Percentiles rank a stretch among this genome's conserved stretches.
phyloP scores from a whole-genome alignment of 2,113 vertebrate species.

The Bothrops jararaca region DNA sequence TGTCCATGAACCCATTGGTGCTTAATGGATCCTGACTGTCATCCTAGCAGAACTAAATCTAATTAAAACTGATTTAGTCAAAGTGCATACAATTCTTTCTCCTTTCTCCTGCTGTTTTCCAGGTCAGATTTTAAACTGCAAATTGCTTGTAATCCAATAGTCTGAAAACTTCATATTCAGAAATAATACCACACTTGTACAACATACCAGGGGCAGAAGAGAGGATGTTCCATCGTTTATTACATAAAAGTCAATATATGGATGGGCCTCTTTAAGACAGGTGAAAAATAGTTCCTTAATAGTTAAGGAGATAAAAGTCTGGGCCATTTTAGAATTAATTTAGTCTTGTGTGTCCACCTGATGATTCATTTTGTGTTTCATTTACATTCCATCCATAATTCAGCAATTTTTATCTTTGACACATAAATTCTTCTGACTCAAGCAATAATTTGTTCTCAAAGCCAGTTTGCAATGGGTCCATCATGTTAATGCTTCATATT shows the following conservation, averaged over 20 bases:
- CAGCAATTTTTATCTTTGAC: neutral
- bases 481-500: constrained; percentile 1
- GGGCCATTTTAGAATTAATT: constrained; percentile 8
- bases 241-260: neutral
- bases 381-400: neutral
- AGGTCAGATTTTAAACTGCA: neutral
- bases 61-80: neutral
- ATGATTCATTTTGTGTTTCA: neutral
- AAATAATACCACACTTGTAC: neutral
- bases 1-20: neutral
- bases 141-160: neutral
- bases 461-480: neutral
- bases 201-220: neutral
- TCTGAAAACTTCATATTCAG: neutral
- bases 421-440: neutral
- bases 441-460: neutral
- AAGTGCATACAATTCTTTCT: neutral
- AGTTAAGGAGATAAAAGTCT: neutral
- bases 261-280: neutral
- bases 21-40: neutral
- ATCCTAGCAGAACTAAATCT: neutral
- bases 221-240: neutral
- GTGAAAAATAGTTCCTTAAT: neutral
- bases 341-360: neutral
- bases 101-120: neutral